Conservation (phyloP, 2,888 invertebrate species). For the Leptopilina myrica region DNA sequence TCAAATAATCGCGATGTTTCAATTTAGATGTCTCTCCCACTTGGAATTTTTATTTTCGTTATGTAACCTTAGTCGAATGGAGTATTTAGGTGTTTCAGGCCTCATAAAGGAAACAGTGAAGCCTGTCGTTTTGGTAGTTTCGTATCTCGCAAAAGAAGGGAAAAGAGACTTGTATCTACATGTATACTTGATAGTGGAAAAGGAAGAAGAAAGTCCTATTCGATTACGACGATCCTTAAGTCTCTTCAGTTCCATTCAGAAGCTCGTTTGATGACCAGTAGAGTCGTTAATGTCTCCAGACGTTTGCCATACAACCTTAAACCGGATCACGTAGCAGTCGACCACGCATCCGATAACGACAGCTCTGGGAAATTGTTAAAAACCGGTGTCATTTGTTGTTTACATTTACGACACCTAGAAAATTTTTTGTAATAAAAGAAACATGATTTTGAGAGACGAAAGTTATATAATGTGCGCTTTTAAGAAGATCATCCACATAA, state of each 20-base stretch:
- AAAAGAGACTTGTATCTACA: slow-evolving; percentile 46
- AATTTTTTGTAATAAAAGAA: background rate
- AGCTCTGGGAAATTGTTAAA: slow-evolving; percentile 70
- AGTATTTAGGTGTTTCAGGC: slow-evolving; percentile 61
- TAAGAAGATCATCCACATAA: slow-evolving; percentile 6
- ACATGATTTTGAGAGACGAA: background rate
- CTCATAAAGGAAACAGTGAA: slow-evolving; percentile 67
- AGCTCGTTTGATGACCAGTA: slow-evolving; percentile 74
- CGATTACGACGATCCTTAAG: slow-evolving; percentile 66
- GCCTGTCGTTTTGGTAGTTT: slow-evolving; percentile 55
- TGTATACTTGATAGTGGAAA: slow-evolving; percentile 46
- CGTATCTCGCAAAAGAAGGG: slow-evolving; percentile 56
- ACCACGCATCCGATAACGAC: slow-evolving; percentile 73
- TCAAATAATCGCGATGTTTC: too few species aligned
- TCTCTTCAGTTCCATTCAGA: slow-evolving; percentile 72
- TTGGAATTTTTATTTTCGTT: background rate
- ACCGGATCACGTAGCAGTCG: slow-evolving; percentile 62
- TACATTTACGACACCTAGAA: slow-evolving; percentile 25
- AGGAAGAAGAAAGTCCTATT: slow-evolving; percentile 59
- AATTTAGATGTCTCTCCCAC: too few species aligned
- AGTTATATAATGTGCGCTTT: background rate
- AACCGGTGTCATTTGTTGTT: slow-evolving; percentile 47
- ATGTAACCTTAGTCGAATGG: slow-evolving; percentile 48
- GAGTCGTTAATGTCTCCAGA: slow-evolving; percentile 73
- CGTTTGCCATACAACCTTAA: slow-evolving; percentile 60